Evolutionary conservation across 2,113 vertebrate species (phyloP), one percentile per base, ranked within the genome.

Genomic region (Cryptotis parvus): DNA sequence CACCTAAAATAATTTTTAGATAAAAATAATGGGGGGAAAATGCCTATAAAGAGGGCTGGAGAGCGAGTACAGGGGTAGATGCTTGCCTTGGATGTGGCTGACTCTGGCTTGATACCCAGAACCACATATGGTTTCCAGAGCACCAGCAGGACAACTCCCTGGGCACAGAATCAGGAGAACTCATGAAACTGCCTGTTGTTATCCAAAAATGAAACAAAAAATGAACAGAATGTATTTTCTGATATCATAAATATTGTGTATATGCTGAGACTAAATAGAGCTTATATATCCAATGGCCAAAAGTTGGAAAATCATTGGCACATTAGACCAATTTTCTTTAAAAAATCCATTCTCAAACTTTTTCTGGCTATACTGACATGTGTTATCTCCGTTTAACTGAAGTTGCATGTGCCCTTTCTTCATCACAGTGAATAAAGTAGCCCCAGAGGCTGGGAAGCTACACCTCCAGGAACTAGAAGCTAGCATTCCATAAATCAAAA

Each of bases 281-380:
- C 22, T 58, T 58, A 20, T 58, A 5, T 45, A 31, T 49, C 16
- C 43, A 16, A 33, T 73, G 45, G 35, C 14, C 69, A 81, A 89
- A 84, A 72, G 29, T 26, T 89, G 12, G 52, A 82, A 73, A 90
- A 78, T 8, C 37, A 77, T 41, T 84, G 74, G 77, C 45, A 31
- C 37, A 24, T 86, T 78, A 85, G 66, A 69, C 74, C 11, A 66
- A 65, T 92, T 91, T 91, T 83, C 33, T 86, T 39, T 72, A 89
- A 79, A 89, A 94, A 91, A 86, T 14, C 14, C 39, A 87, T 75
- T 92, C 61, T 90, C 15, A 35, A 75, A 69, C 37, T 95, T 65
- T 85, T 84, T 90, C 83, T 69, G 75, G 33, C 75, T 93, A 89
- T 41, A 66, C 63, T 88, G 87, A 75, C 45, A 41, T 4, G 24